Evolutionary conservation across 2,113 vertebrate species (phyloP).

Genomic region (Sapajus apella): DNA sequence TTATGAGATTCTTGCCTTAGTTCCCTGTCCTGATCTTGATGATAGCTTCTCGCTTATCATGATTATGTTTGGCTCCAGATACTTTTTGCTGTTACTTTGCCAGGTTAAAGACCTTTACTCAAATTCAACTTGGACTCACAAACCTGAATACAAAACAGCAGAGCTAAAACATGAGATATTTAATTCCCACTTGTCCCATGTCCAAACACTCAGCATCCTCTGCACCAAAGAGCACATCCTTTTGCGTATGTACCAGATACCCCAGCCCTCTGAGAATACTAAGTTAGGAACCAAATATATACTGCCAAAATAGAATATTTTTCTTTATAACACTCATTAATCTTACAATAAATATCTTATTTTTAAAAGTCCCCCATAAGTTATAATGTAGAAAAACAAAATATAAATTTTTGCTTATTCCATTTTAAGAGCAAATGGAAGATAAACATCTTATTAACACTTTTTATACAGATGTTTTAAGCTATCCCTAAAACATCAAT

Average conservation of each 20-base stretch:
- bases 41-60: not conserved
- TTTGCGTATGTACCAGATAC: not conserved
- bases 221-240: not conserved
- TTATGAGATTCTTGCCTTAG: not conserved
- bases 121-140: not conserved
- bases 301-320: not conserved
- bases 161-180: not conserved
- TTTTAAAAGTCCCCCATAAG: not conserved
- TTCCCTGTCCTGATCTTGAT: not conserved
- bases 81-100: not conserved
- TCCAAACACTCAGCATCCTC: not conserved
- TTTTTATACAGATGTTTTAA: not conserved
- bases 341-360: not conserved
- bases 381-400: slow-evolving; percentile 10
- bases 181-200: not conserved
- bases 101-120: not conserved
- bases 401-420: not conserved
- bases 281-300: not conserved
- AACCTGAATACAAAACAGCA: not conserved
- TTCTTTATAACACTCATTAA: not conserved
- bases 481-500: not conserved
- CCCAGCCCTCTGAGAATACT: no score
- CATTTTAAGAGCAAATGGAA: not conserved
- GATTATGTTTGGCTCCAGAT: not conserved
- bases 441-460: not conserved